These are phyloP conservation scores for Anhinga rufa DNA, from an alignment of 2,113 vertebrate species.

Conservation along the genomic window DNA sequence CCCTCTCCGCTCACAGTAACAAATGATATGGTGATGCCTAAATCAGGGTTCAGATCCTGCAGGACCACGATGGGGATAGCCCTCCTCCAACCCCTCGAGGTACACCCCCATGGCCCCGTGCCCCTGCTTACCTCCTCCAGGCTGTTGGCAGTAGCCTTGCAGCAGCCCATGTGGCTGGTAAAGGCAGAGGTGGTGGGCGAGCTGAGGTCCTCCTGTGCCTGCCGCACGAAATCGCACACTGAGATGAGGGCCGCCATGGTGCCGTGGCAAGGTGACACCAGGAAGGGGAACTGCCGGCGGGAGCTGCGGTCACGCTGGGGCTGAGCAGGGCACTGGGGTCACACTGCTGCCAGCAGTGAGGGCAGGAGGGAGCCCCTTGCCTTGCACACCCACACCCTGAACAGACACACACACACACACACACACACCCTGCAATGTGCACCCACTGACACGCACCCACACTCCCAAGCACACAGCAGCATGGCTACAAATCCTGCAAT, in stretches of 20 bases:
- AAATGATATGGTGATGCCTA: neutral
- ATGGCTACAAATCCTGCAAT: neutral
- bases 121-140: constrained; percentile 61
- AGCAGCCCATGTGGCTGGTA: constrained; percentile 54
- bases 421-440: neutral
- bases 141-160: constrained; percentile 57
- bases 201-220: constrained; percentile 68
- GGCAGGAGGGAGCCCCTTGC: neutral
- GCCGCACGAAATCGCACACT: constrained; percentile 59
- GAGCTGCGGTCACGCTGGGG: accelerated
- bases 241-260: constrained; percentile 62
- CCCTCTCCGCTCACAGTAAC: neutral
- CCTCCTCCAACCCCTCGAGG: too few species aligned
- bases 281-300: neutral
- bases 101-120: too few species aligned
- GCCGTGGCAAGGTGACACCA: neutral
- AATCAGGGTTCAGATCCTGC: neutral
- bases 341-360: neutral
- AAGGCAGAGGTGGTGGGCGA: constrained; percentile 72
- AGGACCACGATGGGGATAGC: accelerated
- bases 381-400: neutral
- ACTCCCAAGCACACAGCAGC: neutral
- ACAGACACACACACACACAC: neutral
- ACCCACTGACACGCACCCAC: neutral
- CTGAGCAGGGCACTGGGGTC: neutral